A percentile compares a stretch with the other conserved stretches of the same genome.
phyloP scores from a whole-genome alignment of 2,888 invertebrate genomes.

The Venusia cambrica region DNA sequence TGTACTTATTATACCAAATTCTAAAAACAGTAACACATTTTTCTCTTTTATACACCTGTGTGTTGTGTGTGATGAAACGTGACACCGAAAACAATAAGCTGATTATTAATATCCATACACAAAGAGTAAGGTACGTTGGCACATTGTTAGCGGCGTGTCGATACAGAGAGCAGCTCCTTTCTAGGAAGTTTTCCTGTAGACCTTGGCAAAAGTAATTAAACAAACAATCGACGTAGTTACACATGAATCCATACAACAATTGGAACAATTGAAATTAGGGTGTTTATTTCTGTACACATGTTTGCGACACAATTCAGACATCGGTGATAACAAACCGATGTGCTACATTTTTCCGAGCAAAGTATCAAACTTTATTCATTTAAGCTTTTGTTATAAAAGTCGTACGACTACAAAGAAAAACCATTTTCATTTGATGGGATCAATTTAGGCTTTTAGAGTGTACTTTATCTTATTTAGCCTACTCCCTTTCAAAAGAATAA shows the following conservation, averaged over 20 bases:
- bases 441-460: not conserved
- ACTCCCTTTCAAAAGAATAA: not conserved
- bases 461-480: not conserved
- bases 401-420: too few relatives aligned
- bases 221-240: constrained; percentile 40
- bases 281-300: constrained; percentile 43
- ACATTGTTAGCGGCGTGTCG: constrained; percentile 15
- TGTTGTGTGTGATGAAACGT: constrained; percentile 14
- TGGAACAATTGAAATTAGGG: constrained; percentile 39
- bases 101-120: constrained; percentile 7
- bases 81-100: constrained; percentile 15
- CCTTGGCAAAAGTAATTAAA: constrained; percentile 44
- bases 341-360: too few relatives aligned
- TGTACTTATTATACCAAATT: constrained; percentile 32
- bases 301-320: constrained; percentile 16
- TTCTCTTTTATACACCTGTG: not conserved
- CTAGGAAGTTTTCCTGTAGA: constrained; percentile 45
- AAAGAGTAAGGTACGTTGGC: constrained; percentile 9
- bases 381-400: too few relatives aligned
- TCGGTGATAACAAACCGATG: constrained; percentile 6
- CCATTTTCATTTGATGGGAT: not conserved
- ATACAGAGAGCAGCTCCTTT: constrained; percentile 35
- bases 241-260: constrained; percentile 44
- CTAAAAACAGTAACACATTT: constrained; percentile 14
- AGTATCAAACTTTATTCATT: too few relatives aligned